phyloP scores from a whole-genome alignment of 2,888 invertebrate genomes.

The Orgyia antiqua region DNA sequence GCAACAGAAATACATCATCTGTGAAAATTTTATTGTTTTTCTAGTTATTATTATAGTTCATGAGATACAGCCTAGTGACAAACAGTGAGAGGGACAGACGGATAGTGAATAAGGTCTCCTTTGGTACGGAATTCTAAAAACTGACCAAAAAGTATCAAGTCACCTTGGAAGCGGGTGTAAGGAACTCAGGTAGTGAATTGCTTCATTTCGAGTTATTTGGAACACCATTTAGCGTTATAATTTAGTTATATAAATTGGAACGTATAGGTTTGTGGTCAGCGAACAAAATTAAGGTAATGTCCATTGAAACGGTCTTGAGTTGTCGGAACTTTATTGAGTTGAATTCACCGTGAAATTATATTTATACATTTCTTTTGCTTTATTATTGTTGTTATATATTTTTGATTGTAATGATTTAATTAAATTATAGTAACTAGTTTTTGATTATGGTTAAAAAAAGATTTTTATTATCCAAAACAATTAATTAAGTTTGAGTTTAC shows the following conservation, averaged over 20 bases:
- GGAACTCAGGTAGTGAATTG: slow-evolving; percentile 74
- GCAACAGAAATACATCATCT: no score
- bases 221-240: slow-evolving; percentile 32
- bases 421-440: no score
- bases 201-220: slow-evolving; percentile 63
- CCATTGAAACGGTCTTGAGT: slow-evolving; percentile 8
- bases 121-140: no score
- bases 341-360: slow-evolving; percentile 7
- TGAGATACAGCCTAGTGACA: no score
- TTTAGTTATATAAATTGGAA: slow-evolving; percentile 42
- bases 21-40: no score
- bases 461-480: no score
- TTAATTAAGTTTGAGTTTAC: no score
- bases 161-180: slow-evolving; percentile 69
- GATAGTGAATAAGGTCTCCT: no score
- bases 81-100: no score
- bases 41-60: no score
- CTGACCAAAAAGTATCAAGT: slow-evolving; percentile 59
- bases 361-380: neutral
- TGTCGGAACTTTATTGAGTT: slow-evolving; percentile 6
- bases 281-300: slow-evolving; percentile 17
- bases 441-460: no score
- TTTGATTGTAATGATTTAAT: no score
- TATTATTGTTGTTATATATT: neutral
- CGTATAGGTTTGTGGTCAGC: slow-evolving; percentile 29